Conservation (phyloP, 2,888 invertebrate genomes). For the Scelioninae gen. 1 region DNA sequence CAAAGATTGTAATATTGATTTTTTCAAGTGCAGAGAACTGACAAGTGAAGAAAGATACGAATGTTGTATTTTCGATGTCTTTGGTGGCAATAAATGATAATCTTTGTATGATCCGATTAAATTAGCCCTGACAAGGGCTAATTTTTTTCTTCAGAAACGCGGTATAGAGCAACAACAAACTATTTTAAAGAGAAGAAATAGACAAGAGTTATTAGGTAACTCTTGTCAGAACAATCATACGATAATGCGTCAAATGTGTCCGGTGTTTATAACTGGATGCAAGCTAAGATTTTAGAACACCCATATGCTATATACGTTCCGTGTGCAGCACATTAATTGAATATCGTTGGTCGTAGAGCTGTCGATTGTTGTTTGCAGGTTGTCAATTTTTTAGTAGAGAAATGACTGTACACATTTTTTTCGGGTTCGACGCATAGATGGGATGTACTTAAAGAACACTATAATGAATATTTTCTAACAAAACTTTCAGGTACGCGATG, state of each 20-base stretch:
- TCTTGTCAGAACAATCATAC: constrained; percentile 72
- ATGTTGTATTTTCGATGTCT: too few relatives aligned
- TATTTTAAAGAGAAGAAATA: too few relatives aligned
- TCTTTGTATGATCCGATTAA: too few relatives aligned
- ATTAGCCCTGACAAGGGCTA: too few relatives aligned
- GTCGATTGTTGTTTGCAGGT: constrained; percentile 63
- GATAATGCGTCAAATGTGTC: constrained; percentile 72
- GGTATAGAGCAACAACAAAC: too few relatives aligned
- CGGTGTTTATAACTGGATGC: too few relatives aligned
- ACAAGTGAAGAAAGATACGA: too few relatives aligned
- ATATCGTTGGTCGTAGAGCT: constrained; percentile 67
- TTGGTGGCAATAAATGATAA: too few relatives aligned
- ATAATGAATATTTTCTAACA: constrained; percentile 14
- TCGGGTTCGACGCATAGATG: constrained; percentile 36
- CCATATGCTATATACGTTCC: constrained; percentile 55
- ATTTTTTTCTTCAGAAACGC: too few relatives aligned
- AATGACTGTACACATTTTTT: constrained; percentile 25
- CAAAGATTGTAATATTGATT: constrained; percentile 47
- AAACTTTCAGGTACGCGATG: constrained; percentile 39
- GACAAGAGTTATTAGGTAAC: too few relatives aligned
- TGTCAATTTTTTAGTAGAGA: constrained; percentile 11
- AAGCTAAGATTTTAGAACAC: too few relatives aligned
- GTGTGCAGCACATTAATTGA: constrained; percentile 68
- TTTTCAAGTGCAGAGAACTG: constrained; percentile 64
- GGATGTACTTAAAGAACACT: constrained; percentile 15